These are phyloP conservation scores for Luperina nickerlii DNA, from an alignment of 2,888 invertebrate species.

Conservation along the genomic window DNA sequence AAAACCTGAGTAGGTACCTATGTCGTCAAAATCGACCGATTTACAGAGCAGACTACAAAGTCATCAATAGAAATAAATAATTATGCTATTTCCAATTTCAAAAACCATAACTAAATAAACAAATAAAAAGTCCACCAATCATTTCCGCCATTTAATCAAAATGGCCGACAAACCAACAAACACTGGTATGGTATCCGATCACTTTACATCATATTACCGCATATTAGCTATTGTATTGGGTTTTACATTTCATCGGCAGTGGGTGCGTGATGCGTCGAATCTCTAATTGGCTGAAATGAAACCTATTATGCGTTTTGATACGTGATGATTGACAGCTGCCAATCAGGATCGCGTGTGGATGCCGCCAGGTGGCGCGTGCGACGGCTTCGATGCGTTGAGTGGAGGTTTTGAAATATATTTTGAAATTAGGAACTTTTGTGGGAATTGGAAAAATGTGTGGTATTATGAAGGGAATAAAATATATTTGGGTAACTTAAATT, in stretches of 20 bases:
- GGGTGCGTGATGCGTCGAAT: constrained; percentile 80
- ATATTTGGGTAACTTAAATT: background rate
- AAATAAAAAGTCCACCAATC: background rate
- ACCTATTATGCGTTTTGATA: constrained; percentile 83
- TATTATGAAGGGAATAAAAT: background rate
- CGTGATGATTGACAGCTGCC: constrained; percentile 88
- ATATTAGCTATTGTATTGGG: constrained; percentile 71
- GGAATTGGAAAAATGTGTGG: background rate
- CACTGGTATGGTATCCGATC: constrained; percentile 4
- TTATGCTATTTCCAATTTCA: background rate
- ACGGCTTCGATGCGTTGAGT: constrained; percentile 37
- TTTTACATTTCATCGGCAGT: constrained; percentile 76
- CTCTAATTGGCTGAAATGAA: constrained; percentile 84
- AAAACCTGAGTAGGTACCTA: background rate
- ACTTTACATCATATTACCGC: constrained; percentile 50
- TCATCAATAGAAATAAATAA: background rate
- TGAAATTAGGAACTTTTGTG: constrained; percentile 9
- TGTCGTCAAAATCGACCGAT: background rate
- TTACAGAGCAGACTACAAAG: background rate
- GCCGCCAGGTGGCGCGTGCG: constrained; percentile 84
- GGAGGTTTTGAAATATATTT: constrained; percentile 45
- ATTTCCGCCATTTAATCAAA: constrained; percentile 28
- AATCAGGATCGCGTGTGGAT: constrained; percentile 82
- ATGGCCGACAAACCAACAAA: constrained; percentile 22
- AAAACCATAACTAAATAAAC: constrained; percentile 10